Base-by-base conservation (phyloP, 2,113 vertebrate species). In the Pluvianellus socialis region DNA sequence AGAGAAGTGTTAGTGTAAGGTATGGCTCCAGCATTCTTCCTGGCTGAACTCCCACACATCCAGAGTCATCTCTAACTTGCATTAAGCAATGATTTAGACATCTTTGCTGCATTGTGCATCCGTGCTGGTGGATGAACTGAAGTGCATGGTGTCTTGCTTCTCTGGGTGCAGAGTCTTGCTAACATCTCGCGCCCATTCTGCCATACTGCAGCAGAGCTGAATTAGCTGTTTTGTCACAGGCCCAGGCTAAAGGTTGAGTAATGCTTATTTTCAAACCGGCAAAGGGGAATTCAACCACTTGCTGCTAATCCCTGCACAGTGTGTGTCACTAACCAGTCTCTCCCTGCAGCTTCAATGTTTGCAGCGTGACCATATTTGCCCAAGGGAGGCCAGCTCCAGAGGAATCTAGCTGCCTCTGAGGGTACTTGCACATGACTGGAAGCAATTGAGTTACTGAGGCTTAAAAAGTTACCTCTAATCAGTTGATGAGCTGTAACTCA, bases 401-500 rank as follows among this genome's bases (percentile, higher is more conserved):
- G 67, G 33, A 87, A 86, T 42, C 62, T 75, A 87, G 28, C 45
- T 71, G 62, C 42, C 50, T 81, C 26, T 15, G 4, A n/a, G 32
- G 45, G 32, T 87, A 71, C n/a, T 2, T 3, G 6, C 28, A 75
- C 62, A 33, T 50, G 45, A 75, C 86, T 74, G 81, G 40, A 83
- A 89, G 81, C 50, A 94, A 86, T 82, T 56, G 62, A 87, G 56
- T 79, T 96, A 87, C 40, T 71, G 77, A 91, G n/a, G 72, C 50
- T 87, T 88, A 75, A 71, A 44, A 71, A 88, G 62, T 79, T 88
- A 47, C 72, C 67, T 83, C 55, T 79, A 71, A 87, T 83, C 86
- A 87, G 82, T 12, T 90, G 66, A 83, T 92, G 62, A 94, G 67
- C 62, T 90, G 47, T 86, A 94, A 83, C 50, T 92, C 40, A 86